A percentile compares a stretch with the other conserved stretches of the same genome.
phyloP scores from a whole-genome alignment of 2,113 vertebrate species.

The Corythoichthys haematopterus region DNA sequence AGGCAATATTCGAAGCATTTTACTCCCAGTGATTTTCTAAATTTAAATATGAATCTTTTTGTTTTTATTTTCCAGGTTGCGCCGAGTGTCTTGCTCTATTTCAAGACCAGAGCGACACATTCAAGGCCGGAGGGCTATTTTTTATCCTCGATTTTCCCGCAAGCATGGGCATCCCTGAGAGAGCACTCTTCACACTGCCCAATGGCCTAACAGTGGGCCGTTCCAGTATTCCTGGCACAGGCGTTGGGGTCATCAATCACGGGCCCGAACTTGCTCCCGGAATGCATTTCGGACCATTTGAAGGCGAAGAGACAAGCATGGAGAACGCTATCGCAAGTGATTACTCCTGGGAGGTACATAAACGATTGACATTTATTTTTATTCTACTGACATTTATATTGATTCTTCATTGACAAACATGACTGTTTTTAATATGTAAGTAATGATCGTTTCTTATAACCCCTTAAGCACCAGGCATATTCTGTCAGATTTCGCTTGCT shows the following conservation, averaged over 20 bases:
- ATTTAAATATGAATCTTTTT: background rate
- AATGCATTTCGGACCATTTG: constrained; percentile 79
- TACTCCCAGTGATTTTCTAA: background rate
- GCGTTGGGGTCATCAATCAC: constrained; percentile 79
- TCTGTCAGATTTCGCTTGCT: no score
- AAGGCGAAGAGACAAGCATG: constrained; percentile 69
- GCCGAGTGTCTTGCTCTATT: constrained; percentile 75
- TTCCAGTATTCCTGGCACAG: constrained; percentile 72
- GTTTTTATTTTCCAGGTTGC: constrained; percentile 64
- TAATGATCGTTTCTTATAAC: no score
- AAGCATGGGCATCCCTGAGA: constrained; percentile 56
- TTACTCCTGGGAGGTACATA: constrained; percentile 81
- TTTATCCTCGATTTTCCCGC: constrained; percentile 73
- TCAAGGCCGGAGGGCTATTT: constrained; percentile 58
- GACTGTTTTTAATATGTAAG: no score
- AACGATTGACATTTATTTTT: background rate
- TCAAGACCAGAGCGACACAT: constrained; percentile 61
- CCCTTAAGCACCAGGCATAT: no score
- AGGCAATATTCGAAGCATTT: background rate
- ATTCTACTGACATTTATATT: background rate
- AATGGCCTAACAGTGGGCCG: constrained; percentile 71
- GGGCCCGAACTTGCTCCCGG: constrained; percentile 64
- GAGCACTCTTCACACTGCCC: constrained; percentile 75
- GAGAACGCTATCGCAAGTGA: constrained; percentile 69
- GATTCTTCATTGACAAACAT: no score